phyloP scores from a whole-genome alignment of 2,113 vertebrate species.

The Pelodiscus sinensis region DNA sequence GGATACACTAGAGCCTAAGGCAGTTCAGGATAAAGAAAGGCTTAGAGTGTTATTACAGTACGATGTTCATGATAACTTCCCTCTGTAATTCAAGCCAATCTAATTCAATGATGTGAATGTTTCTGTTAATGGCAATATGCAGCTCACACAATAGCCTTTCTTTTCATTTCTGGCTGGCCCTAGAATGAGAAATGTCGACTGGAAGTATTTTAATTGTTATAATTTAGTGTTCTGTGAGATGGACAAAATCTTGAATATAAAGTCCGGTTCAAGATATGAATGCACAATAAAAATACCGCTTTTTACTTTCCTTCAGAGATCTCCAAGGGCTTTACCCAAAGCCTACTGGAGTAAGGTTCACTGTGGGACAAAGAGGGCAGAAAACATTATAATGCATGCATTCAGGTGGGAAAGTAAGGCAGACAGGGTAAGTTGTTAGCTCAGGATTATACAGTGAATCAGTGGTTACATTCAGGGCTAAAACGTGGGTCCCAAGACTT shows the following conservation, averaged over 20 bases:
- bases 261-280: conserved; percentile 35
- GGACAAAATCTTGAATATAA: conserved; percentile 71
- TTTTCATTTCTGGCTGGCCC: conserved; percentile 74
- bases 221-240: conserved; percentile 68
- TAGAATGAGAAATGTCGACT: conserved; percentile 76
- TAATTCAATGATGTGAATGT: conserved; percentile 78
- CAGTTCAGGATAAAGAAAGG: conserved; percentile 24
- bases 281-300: conserved; percentile 56
- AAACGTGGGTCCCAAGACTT: not conserved
- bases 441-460: not conserved
- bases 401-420: conserved; percentile 34
- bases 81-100: conserved; percentile 61
- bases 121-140: conserved; percentile 70
- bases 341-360: conserved; percentile 40
- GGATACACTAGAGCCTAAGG: conserved; percentile 3
- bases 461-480: not conserved
- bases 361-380: not conserved
- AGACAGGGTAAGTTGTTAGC: conserved; percentile 56
- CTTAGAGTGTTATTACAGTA: conserved; percentile 39
- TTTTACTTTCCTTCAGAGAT: conserved; percentile 26
- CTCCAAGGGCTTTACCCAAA: conserved; percentile 34
- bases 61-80: conserved; percentile 51
- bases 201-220: conserved; percentile 78
- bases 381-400: conserved; percentile 41
- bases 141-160: conserved; percentile 75